A percentile compares a stretch with the other conserved stretches of the same genome.
phyloP scores from a whole-genome alignment of 2,113 vertebrate genomes.

The Gadus macrocephalus region DNA sequence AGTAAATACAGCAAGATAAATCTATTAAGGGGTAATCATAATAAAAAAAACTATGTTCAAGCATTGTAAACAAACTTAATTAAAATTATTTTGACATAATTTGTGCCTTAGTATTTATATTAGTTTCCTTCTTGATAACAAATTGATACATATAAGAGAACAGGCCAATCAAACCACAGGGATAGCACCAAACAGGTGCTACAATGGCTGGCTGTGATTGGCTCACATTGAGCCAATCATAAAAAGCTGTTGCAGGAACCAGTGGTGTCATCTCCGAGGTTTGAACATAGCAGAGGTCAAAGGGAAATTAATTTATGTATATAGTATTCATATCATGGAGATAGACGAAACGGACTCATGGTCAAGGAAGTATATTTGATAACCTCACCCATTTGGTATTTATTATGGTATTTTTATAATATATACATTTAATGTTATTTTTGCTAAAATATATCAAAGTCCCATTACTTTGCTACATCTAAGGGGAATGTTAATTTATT shows the following conservation, averaged over 20 bases:
- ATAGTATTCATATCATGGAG: slow-evolving; percentile 42
- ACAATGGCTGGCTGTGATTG: background rate
- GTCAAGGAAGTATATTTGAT: slow-evolving; percentile 51
- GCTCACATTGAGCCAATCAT: too few species aligned
- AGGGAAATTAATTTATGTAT: background rate
- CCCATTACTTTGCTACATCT: slow-evolving; percentile 57
- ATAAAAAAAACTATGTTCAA: slow-evolving; percentile 54
- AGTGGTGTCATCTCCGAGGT: too few species aligned
- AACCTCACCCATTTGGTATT: slow-evolving; percentile 27
- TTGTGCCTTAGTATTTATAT: slow-evolving; percentile 60
- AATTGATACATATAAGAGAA: slow-evolving; percentile 9
- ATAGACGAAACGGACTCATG: slow-evolving; percentile 54
- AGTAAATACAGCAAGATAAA: slow-evolving; percentile 49
- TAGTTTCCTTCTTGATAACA: slow-evolving; percentile 45
- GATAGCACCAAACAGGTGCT: slow-evolving; percentile 3
- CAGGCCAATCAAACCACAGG: slow-evolving; percentile 14
- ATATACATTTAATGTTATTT: slow-evolving; percentile 13
- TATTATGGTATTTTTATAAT: slow-evolving; percentile 28
- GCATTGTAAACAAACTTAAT: slow-evolving; percentile 17
- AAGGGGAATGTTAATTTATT: slow-evolving; percentile 46
- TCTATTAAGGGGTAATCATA: slow-evolving; percentile 24
- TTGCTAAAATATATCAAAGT: slow-evolving; percentile 32
- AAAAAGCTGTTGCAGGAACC: too few species aligned
- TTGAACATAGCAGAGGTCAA: background rate
- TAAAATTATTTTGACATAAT: slow-evolving; percentile 23